Percentiles rank a stretch among this genome's conserved stretches.
Evolutionary conservation across 2,888 invertebrate genomes (phyloP).

Genomic region (Galeruca laticollis): DNA sequence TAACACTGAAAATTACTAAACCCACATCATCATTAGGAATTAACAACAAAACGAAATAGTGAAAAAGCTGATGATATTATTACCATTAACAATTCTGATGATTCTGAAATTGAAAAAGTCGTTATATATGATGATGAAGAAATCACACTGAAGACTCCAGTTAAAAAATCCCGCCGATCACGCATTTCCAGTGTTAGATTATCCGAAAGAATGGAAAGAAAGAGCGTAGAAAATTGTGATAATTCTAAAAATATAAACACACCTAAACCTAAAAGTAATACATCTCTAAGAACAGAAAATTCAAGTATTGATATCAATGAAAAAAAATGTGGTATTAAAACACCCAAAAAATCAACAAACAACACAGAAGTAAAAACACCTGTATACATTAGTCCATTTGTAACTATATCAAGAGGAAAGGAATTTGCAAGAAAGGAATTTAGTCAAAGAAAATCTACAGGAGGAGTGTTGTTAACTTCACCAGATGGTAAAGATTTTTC

Average conservation of each 20-base stretch:
- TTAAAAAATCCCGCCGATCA: constrained; percentile 11
- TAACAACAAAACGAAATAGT: not conserved
- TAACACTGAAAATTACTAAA: not conserved
- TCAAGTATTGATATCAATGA: not conserved
- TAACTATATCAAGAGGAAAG: constrained; percentile 74
- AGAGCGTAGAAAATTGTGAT: not conserved
- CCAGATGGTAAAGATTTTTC: constrained; percentile 44
- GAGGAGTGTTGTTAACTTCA: constrained; percentile 24
- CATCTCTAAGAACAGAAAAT: not conserved
- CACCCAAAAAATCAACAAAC: constrained; percentile 8
- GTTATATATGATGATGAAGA: constrained; percentile 26
- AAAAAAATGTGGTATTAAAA: not conserved
- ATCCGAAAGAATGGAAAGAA: not conserved
- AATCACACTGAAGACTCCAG: constrained; percentile 20
- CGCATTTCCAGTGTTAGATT: constrained; percentile 14
- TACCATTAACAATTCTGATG: not conserved
- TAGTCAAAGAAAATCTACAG: constrained; percentile 55
- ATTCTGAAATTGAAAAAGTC: not conserved
- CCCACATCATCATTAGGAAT: not conserved
- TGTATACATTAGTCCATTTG: constrained; percentile 69
- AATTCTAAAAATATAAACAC: not conserved
- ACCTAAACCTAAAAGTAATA: not conserved
- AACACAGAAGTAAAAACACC: not conserved
- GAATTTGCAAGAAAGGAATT: constrained; percentile 71
- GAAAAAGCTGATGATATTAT: not conserved